Conservation (phyloP, 1,140 invertebrate genomes). For the Chrysomallon squamiferum region DNA sequence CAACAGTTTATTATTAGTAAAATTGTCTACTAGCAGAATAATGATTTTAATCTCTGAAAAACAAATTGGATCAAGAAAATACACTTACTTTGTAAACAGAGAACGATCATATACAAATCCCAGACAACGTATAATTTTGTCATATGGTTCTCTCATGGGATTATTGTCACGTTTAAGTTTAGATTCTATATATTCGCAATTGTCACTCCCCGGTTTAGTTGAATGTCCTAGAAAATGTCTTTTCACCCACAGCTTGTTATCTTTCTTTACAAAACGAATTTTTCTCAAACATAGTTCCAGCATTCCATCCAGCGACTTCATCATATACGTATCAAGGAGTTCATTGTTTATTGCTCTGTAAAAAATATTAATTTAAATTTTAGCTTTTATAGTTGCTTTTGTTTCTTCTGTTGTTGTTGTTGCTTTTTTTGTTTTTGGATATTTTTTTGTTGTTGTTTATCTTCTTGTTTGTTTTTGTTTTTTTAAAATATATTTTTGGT, state of each 20-base stretch:
- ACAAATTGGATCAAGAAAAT: no score
- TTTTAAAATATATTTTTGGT: no score
- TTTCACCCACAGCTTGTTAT: no score
- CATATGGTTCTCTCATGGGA: constrained; percentile 63
- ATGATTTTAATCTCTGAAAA: no score
- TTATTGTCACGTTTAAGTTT: constrained; percentile 60
- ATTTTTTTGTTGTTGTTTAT: no score
- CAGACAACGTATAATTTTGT: constrained; percentile 62
- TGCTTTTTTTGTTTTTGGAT: no score
- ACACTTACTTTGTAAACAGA: constrained; percentile 60
- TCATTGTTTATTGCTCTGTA: constrained; percentile 65
- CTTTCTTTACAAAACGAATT: constrained; percentile 42
- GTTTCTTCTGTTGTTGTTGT: no score
- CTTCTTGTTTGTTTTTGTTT: no score
- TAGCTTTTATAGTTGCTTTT: no score
- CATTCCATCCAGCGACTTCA: constrained; percentile 65
- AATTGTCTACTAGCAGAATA: no score
- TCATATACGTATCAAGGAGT: constrained; percentile 64
- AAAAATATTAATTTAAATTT: no score
- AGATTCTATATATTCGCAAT: neutral
- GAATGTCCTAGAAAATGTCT: constrained; percentile 35
- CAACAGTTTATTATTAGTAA: no score
- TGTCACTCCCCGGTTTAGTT: constrained; percentile 22
- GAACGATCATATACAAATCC: constrained; percentile 63
- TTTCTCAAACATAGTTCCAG: constrained; percentile 58